These are phyloP conservation scores for Mormoops blainvillei DNA, from an alignment of 2,113 vertebrate species.

Conservation along the genomic window DNA sequence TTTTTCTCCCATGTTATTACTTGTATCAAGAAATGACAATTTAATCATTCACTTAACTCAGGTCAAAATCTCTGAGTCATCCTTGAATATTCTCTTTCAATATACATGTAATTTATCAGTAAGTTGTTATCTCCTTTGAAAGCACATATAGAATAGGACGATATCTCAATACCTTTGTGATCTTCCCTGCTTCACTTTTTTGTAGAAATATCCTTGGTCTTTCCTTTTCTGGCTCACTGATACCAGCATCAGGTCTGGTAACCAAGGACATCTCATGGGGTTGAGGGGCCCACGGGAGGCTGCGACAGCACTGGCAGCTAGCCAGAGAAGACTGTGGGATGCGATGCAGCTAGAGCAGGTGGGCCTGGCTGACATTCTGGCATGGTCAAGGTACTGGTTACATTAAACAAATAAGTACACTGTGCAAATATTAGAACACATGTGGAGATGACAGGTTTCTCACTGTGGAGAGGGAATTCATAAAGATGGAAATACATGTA, in stretches of 20 bases:
- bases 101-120: neutral
- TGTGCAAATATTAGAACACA: neutral
- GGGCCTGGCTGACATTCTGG: neutral
- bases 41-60: neutral
- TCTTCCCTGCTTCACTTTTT: neutral
- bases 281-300: fast-evolving
- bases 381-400: neutral
- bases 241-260: neutral
- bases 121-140: neutral
- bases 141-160: neutral
- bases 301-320: neutral
- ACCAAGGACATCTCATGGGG: neutral
- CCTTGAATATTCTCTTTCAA: neutral
- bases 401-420: neutral
- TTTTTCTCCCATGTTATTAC: neutral
- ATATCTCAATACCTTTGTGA: neutral
- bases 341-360: neutral
- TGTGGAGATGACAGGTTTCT: neutral
- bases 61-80: neutral
- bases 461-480: neutral
- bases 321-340: neutral
- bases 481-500: neutral
- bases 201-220: neutral
- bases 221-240: neutral
- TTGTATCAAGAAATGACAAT: neutral